Percentiles rank a stretch among this genome's conserved stretches.
phyloP scores from a whole-genome alignment of 2,797 vertebrate genomes.

The Alauda arvensis region DNA sequence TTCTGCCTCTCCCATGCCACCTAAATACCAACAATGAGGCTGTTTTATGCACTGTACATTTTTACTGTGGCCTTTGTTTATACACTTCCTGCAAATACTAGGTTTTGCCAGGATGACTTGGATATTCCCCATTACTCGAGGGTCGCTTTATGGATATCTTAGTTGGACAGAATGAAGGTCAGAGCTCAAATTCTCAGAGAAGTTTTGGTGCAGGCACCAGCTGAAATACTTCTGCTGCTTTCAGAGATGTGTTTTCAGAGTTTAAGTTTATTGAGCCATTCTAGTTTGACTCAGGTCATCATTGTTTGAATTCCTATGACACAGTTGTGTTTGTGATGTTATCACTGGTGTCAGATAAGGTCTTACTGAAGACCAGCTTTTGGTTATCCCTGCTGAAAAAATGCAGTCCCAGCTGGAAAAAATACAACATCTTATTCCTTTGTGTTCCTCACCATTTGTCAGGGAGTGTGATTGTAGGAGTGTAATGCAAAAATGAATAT shows the following conservation, averaged over 20 bases:
- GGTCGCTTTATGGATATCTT: not conserved
- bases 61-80: not conserved
- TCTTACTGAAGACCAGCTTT: not conserved
- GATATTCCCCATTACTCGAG: not conserved
- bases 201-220: not conserved
- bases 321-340: not conserved
- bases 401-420: not conserved
- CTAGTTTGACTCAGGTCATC: not conserved
- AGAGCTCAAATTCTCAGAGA: not conserved
- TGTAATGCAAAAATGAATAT: not conserved
- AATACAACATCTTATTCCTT: not conserved
- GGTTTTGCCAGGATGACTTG: not conserved
- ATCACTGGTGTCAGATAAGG: not conserved
- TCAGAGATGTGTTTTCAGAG: not conserved
- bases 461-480: not conserved
- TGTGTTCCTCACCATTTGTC: not conserved
- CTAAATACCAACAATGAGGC: constrained; percentile 18
- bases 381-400: not conserved
- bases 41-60: constrained; percentile 27
- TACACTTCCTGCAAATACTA: not conserved
- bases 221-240: not conserved
- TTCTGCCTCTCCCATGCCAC: constrained; percentile 34
- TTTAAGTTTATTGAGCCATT: not conserved
- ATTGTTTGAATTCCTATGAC: not conserved
- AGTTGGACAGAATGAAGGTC: not conserved